phyloP scores from a whole-genome alignment of 2,113 vertebrate genomes.

The Acrocephalus kingi region DNA sequence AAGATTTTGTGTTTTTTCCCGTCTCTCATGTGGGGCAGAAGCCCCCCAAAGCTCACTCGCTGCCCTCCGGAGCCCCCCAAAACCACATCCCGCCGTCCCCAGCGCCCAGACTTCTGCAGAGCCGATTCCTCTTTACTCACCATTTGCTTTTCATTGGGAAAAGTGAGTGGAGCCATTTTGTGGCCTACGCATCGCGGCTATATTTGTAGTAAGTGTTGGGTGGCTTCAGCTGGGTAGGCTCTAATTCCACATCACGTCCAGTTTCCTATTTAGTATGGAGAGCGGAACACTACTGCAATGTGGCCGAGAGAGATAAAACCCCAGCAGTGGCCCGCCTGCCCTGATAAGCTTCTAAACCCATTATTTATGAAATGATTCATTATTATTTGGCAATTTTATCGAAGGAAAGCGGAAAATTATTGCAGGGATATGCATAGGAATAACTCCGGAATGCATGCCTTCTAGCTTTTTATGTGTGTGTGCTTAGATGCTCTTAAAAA shows the following conservation, averaged over 20 bases:
- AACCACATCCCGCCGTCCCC: not conserved
- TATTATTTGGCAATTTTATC: constrained; percentile 94
- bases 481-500: constrained; percentile 69
- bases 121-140: constrained; percentile 73
- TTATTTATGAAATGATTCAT: constrained; percentile 97
- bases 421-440: constrained; percentile 76
- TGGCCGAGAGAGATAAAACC: constrained; percentile 89
- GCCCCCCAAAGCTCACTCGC: not conserved
- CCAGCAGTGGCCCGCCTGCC: constrained; percentile 88
- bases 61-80: not conserved
- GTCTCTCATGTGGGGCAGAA: not conserved
- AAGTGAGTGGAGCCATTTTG: constrained; percentile 93
- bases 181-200: constrained; percentile 87
- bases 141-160: constrained; percentile 86
- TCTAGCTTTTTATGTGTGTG: constrained; percentile 67
- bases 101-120: not conserved
- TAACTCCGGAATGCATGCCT: constrained; percentile 73
- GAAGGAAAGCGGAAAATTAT: constrained; percentile 85
- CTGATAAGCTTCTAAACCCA: constrained; percentile 91
- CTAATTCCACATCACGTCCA: constrained; percentile 87
- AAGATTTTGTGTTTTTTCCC: not conserved
- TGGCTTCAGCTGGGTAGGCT: constrained; percentile 78
- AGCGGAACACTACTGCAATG: constrained; percentile 92
- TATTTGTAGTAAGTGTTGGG: constrained; percentile 78
- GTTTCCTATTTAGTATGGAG: constrained; percentile 88